Conservation (phyloP, 1,140 invertebrate species). For the Drosophila virilis region DNA sequence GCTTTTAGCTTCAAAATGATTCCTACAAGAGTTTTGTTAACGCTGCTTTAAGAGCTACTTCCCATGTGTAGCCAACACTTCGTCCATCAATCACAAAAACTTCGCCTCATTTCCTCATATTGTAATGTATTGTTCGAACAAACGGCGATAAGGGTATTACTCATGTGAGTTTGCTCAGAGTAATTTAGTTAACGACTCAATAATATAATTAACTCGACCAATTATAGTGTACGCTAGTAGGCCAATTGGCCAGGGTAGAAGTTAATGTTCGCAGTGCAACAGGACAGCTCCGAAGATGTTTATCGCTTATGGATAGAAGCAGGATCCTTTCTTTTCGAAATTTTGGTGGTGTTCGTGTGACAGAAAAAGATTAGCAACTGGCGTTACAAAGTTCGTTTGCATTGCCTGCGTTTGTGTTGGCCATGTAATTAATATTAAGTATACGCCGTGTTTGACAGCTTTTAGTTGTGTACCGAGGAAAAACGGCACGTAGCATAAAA, state of each 20-base stretch:
- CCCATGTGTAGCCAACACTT: neutral
- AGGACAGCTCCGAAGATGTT: conserved; percentile 34
- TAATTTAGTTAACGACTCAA: conserved; percentile 70
- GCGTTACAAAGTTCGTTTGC: conserved; percentile 40
- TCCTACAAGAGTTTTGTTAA: neutral
- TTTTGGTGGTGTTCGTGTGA: conserved; percentile 31
- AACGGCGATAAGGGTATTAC: conserved; percentile 50
- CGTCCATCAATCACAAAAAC: conserved; percentile 53
- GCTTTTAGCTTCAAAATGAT: neutral
- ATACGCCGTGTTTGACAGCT: conserved; percentile 77
- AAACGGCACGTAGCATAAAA: conserved; percentile 66
- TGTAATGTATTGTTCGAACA: conserved; percentile 37
- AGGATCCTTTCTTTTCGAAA: conserved; percentile 8
- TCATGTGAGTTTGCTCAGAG: conserved; percentile 49
- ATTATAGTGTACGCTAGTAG: conserved; percentile 17
- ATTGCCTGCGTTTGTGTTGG: conserved; percentile 40
- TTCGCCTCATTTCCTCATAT: conserved; percentile 36
- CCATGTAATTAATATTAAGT: conserved; percentile 80
- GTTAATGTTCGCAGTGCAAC: conserved; percentile 40
- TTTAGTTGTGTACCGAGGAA: conserved; percentile 51
- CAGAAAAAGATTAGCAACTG: conserved; percentile 49
- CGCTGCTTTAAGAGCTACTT: conserved; percentile 1
- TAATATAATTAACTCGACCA: conserved; percentile 50
- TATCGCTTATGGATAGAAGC: conserved; percentile 39
- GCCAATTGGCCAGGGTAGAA: conserved; percentile 4